Evolutionary conservation across 2,888 invertebrate species (phyloP).

Genomic region (Epirrhoe alternata): DNA sequence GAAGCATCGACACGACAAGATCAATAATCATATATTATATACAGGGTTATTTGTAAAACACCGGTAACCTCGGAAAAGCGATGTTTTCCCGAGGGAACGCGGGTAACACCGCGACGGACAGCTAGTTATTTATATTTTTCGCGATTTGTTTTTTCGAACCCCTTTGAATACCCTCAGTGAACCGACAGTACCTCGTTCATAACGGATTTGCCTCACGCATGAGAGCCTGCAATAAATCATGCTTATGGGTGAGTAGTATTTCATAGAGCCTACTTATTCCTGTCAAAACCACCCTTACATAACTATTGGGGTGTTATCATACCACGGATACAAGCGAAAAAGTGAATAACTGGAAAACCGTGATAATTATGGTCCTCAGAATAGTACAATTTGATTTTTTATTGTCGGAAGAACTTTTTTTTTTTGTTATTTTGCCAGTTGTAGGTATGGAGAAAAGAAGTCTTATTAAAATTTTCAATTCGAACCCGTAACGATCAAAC

Average conservation of each 20-base stretch:
- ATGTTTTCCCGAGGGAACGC: too few relatives aligned
- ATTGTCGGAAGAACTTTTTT: too few relatives aligned
- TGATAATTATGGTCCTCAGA: not conserved
- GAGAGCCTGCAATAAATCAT: slow-evolving; percentile 14
- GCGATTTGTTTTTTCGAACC: not conserved
- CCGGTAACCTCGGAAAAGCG: too few relatives aligned
- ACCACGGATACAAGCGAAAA: not conserved
- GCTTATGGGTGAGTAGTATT: slow-evolving; percentile 21
- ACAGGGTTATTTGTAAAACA: too few relatives aligned
- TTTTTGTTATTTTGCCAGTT: too few relatives aligned
- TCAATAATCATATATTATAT: too few relatives aligned
- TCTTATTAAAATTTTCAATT: too few relatives aligned
- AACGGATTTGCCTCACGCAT: slow-evolving; percentile 11
- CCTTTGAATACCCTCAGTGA: not conserved
- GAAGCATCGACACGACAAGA: too few relatives aligned
- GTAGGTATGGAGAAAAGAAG: too few relatives aligned
- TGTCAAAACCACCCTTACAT: slow-evolving; percentile 17
- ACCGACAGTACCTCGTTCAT: slow-evolving; percentile 8
- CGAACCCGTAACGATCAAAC: too few relatives aligned
- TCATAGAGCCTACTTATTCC: slow-evolving; percentile 12
- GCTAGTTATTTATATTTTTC: not conserved
- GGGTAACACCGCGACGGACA: too few relatives aligned
- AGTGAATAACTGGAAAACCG: not conserved
- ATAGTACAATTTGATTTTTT: too few relatives aligned
- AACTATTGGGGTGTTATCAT: slow-evolving; percentile 10